Conservation (phyloP, 2,113 vertebrate genomes). For the Tragulus kanchil region DNA sequence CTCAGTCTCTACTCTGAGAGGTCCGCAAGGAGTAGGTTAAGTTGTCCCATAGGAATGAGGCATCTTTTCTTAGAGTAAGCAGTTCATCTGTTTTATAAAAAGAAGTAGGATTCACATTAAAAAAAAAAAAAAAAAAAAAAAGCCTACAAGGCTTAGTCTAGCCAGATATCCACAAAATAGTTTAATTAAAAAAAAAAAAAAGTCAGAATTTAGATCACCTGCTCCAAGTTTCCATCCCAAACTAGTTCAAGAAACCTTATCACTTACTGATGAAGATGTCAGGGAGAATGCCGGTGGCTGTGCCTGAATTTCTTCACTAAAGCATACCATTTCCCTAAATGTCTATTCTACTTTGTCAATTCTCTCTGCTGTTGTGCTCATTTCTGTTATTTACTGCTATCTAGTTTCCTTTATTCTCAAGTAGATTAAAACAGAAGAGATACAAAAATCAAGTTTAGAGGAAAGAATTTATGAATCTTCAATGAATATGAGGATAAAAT, state of each 20-base stretch:
- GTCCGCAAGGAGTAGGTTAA: neutral
- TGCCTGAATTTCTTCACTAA: neutral
- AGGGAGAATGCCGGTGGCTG: neutral
- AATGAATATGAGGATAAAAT: neutral
- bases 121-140: neutral
- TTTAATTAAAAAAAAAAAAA: neutral
- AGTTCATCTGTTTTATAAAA: neutral
- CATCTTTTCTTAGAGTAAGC: neutral
- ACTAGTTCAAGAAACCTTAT: neutral
- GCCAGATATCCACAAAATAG: neutral
- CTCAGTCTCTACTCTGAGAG: neutral
- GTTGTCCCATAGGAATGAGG: neutral
- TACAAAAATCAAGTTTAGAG: slow-evolving; percentile 24
- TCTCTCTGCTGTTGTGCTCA: neutral
- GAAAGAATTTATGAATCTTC: slow-evolving; percentile 13
- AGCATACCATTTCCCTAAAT: neutral
- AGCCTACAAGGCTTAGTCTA: neutral
- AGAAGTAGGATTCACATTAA: neutral
- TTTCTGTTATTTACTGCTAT: too few relatives aligned
- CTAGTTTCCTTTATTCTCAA: slow-evolving; percentile 35
- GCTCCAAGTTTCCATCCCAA: neutral
- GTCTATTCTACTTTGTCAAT: neutral
- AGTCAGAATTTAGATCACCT: slow-evolving; percentile 12
- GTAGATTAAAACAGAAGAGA: slow-evolving; percentile 4
- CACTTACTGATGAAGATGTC: neutral